Base-by-base conservation (phyloP, 2,797 vertebrate species). In the Alfaro cultratus region DNA sequence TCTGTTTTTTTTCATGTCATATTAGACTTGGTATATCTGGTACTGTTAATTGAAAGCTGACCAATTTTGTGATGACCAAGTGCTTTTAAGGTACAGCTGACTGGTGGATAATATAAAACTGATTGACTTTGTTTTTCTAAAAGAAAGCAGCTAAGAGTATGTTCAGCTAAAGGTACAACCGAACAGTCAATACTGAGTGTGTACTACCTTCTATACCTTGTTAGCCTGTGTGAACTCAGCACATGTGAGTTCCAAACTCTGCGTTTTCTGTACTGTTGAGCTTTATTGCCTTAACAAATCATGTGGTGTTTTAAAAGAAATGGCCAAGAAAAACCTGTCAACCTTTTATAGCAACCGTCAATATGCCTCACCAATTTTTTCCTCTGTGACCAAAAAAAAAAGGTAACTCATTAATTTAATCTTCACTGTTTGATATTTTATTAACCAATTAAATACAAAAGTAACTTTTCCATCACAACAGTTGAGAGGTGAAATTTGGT, bases 1-100 rank as follows among this genome's bases (percentile, higher is more conserved):
- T 41, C 36, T 26, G 21, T 68, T 62, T 60, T 23, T 11, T 72
- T 62, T 60, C 0, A 16, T 80, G 1, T 79, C 21, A 78, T 41
- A 49, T 41, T 73, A 16, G 72, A 55, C 51, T 87, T 75, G 26
- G 26, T 64, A 70, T 80, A 71, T 51, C 41, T 76, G 71, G 60
- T 86, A 60, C 76, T 76, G 21, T 53, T 83, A 31, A 79, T 79
- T 43, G 8, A 68, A 71, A 80, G 62, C 67, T 5, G 34, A 85
- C 90, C 83, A 87, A 89, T 79, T 73, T 85, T 80, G 77, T 75
- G 68, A 89, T 72, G 68, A 89, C 78, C 77, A 81, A 79, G 80
- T 81, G 21, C 57, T 64, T 76, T 46, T 75, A 16, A 13, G 60
- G 53, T 74, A 31, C 55, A 83, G 18, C 75, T 72, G 1, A 47